Conservation (phyloP, 2,797 vertebrate species). For the Muscicapa comitata region DNA sequence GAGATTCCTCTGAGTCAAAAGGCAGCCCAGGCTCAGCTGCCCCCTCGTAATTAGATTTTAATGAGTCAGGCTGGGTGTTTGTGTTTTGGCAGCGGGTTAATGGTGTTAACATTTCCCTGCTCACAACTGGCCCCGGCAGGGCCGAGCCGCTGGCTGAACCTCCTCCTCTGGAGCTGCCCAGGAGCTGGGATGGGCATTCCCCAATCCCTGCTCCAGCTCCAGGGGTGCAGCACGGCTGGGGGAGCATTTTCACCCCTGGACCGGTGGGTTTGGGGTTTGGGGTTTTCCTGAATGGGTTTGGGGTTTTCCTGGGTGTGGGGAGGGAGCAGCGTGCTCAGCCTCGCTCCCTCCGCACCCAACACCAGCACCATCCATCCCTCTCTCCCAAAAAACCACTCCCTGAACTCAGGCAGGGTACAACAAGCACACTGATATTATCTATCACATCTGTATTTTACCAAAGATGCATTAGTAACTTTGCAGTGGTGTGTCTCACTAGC, state of each 20-base stretch:
- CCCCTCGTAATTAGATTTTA: conserved; percentile 79
- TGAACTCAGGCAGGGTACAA: no score
- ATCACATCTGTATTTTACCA: neutral
- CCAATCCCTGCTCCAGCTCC: neutral
- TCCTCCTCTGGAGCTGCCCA: neutral
- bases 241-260: accelerated
- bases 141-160: conserved; percentile 4
- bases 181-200: neutral
- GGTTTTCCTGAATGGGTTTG: neutral
- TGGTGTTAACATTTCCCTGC: conserved; percentile 73
- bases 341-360: neutral
- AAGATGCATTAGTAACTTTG: conserved; percentile 56
- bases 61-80: conserved; percentile 75
- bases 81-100: conserved; percentile 75
- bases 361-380: neutral
- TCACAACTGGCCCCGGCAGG: conserved; percentile 57
- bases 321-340: no score
- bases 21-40: conserved; percentile 76
- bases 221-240: accelerated
- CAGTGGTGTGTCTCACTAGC: conserved; percentile 34
- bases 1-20: conserved; percentile 64
- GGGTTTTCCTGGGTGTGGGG: no score
- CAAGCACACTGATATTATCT: neutral
- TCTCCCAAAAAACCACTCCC: neutral
- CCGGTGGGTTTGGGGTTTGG: neutral